Evolutionary conservation across 2,113 vertebrate species (phyloP).

Genomic region (rat (Rattus norvegicus)): DNA sequence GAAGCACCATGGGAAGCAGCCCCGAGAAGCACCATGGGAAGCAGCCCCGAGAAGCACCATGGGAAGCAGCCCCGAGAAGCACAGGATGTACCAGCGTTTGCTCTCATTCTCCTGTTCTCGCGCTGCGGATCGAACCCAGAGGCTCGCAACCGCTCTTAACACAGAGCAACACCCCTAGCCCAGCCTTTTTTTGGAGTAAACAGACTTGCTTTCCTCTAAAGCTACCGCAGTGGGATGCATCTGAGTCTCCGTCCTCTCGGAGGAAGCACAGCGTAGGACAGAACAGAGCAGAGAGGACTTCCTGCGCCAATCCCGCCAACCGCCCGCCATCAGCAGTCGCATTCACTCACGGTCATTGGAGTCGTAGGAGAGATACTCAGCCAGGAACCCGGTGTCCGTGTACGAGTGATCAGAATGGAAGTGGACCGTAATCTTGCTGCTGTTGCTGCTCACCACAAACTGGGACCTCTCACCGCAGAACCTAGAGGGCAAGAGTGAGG

Average conservation of each 20-base stretch:
- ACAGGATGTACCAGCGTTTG: accelerated
- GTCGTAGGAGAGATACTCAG: constrained; percentile 89
- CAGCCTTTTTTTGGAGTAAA: neutral
- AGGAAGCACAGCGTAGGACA: neutral
- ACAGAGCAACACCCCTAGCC: neutral
- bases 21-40: neutral
- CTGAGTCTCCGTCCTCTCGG: accelerated
- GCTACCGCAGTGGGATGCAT: neutral
- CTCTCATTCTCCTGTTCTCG: neutral
- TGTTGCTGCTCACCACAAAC: constrained; percentile 85
- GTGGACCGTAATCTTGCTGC: constrained; percentile 86
- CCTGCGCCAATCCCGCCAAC: accelerated
- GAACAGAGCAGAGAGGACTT: neutral
- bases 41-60: too few species aligned
- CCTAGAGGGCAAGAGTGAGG: constrained; percentile 75
- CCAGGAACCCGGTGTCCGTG: constrained; percentile 92
- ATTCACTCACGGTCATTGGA: constrained; percentile 87
- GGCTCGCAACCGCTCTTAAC: neutral
- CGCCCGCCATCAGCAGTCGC: accelerated
- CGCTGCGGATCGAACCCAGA: neutral
- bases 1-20: neutral
- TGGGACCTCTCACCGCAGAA: constrained; percentile 87
- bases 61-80: neutral
- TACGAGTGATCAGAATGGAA: constrained; percentile 91
- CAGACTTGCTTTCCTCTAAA: neutral